Evolutionary conservation across 2,797 vertebrate genomes (phyloP).

Genomic region (Dromococcyx pavoninus): DNA sequence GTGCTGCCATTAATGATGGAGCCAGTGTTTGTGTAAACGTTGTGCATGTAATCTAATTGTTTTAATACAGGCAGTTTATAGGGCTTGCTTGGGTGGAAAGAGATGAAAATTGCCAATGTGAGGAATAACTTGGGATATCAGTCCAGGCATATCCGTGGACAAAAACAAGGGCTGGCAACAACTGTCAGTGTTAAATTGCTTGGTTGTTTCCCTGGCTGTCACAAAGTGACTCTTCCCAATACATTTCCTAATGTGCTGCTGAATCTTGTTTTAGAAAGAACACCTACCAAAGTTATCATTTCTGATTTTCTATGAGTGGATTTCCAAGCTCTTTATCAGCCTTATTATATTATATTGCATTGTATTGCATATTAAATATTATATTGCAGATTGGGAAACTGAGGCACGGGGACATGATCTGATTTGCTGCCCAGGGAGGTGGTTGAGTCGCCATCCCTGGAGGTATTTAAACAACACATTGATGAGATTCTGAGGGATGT

Average conservation of each 20-base stretch:
- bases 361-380: too few species aligned
- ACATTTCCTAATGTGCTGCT: neutral
- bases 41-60: neutral
- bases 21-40: neutral
- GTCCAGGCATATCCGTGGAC: neutral
- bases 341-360: neutral
- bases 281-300: neutral
- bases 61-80: neutral
- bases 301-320: neutral
- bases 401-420: rapidly evolving
- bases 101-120: neutral
- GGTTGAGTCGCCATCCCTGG: too few species aligned
- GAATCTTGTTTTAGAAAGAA: neutral
- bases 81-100: neutral
- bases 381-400: neutral
- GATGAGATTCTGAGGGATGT: too few species aligned
- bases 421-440: too few species aligned
- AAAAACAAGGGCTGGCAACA: neutral
- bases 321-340: neutral
- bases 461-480: too few species aligned
- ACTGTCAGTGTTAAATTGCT: neutral
- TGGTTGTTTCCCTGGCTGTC: neutral
- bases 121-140: neutral
- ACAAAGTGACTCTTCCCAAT: neutral
- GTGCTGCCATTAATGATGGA: neutral